phyloP scores from a whole-genome alignment of 2,113 vertebrate species.

The Neogobius melanostomus region DNA sequence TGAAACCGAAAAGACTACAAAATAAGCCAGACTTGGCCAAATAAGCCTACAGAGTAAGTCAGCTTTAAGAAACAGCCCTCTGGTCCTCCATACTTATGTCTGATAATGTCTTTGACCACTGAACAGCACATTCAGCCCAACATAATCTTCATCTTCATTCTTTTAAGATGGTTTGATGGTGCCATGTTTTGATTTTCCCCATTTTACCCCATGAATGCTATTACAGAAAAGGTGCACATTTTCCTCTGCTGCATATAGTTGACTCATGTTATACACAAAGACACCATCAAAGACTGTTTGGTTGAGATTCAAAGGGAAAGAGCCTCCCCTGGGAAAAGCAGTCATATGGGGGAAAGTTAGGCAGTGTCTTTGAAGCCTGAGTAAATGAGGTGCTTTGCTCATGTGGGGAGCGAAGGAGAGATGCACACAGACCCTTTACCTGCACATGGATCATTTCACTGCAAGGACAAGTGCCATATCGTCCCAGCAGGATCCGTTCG shows the following conservation, averaged over 20 bases:
- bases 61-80: no score
- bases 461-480: slow-evolving; percentile 63
- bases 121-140: no score
- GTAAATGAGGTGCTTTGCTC: slow-evolving; percentile 72
- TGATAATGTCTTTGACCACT: no score
- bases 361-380: slow-evolving; percentile 71
- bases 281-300: slow-evolving; percentile 71
- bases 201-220: slow-evolving; percentile 40
- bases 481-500: slow-evolving; percentile 39
- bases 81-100: no score
- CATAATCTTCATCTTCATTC: slow-evolving; percentile 9
- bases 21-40: no score
- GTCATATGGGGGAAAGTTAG: slow-evolving; percentile 69
- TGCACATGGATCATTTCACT: slow-evolving; percentile 71
- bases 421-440: slow-evolving; percentile 55
- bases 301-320: slow-evolving; percentile 70
- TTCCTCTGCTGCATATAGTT: slow-evolving; percentile 56
- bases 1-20: no score
- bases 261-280: slow-evolving; percentile 65
- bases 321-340: slow-evolving; percentile 56
- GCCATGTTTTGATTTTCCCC: slow-evolving; percentile 34
- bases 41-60: no score
- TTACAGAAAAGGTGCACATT: slow-evolving; percentile 50
- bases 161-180: slow-evolving; percentile 39
- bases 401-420: slow-evolving; percentile 56